A percentile compares a stretch with the other conserved stretches of the same genome.
phyloP scores from a whole-genome alignment of 1,140 invertebrate genomes.

The Lasaia peninsularis region DNA sequence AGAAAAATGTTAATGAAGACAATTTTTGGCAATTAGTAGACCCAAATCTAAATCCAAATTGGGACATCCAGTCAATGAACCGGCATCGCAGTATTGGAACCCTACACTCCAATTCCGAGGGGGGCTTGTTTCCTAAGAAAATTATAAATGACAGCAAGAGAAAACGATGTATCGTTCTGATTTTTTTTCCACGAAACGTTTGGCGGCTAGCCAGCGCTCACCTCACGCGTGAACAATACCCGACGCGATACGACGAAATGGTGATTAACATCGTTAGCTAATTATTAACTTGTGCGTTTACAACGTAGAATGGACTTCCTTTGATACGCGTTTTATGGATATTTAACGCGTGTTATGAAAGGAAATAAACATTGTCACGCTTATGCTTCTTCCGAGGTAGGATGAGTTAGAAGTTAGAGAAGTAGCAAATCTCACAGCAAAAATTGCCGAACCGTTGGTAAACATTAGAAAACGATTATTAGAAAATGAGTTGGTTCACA shows the following conservation, averaged over 20 bases:
- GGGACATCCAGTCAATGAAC: slow-evolving; percentile 23
- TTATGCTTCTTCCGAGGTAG: no score
- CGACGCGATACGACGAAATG: slow-evolving; percentile 9
- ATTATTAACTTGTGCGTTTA: not conserved
- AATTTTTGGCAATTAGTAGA: not conserved
- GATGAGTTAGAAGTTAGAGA: no score
- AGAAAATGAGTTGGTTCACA: no score
- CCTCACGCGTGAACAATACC: slow-evolving; percentile 13
- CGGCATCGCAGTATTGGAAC: slow-evolving; percentile 21
- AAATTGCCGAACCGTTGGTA: no score
- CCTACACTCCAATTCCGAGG: not conserved
- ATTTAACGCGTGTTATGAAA: no score
- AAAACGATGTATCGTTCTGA: slow-evolving; percentile 8
- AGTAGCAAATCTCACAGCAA: no score
- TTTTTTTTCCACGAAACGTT: slow-evolving; percentile 12
- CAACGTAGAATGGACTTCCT: no score
- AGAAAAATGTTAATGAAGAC: not conserved
- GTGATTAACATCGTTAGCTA: slow-evolving; percentile 12
- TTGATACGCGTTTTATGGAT: no score
- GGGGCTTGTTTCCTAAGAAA: slow-evolving; percentile 35
- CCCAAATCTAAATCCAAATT: not conserved
- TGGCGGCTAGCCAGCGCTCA: slow-evolving; percentile 11
- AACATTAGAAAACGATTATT: no score
- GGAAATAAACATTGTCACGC: no score
- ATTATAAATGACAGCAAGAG: slow-evolving; percentile 34